Conservation (phyloP, 2,888 invertebrate genomes). For the Epistrophe grossulariae region DNA sequence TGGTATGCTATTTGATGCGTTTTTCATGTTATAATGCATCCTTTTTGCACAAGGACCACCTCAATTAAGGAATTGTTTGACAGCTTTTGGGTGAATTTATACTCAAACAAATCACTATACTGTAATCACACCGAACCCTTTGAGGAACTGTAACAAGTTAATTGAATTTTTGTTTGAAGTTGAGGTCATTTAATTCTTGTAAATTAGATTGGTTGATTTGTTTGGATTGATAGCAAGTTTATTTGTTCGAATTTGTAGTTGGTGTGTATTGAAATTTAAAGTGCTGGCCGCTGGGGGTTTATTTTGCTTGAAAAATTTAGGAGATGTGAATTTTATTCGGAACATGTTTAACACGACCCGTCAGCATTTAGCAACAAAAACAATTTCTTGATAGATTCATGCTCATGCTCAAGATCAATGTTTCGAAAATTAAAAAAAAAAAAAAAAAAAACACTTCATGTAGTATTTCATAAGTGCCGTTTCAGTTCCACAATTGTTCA, state of each 20-base stretch:
- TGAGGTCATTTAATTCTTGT: not conserved
- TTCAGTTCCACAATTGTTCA: too few relatives aligned
- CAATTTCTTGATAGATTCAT: too few relatives aligned
- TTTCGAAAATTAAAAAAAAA: too few relatives aligned
- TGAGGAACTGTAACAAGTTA: conserved; percentile 41
- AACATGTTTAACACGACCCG: not conserved
- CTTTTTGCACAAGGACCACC: not conserved
- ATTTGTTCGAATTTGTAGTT: not conserved
- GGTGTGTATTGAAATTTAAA: not conserved
- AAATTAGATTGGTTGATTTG: not conserved
- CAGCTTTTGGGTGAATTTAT: not conserved
- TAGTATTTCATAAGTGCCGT: too few relatives aligned
- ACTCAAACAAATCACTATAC: conserved; percentile 22
- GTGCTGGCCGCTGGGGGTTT: not conserved
- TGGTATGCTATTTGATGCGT: not conserved
- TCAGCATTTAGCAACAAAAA: too few relatives aligned
- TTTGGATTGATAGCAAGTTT: not conserved
- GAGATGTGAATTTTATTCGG: not conserved
- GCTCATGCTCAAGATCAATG: too few relatives aligned
- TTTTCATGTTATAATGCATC: not conserved
- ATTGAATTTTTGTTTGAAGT: conserved; percentile 45
- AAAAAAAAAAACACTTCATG: too few relatives aligned
- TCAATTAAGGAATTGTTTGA: not conserved
- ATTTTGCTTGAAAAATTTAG: not conserved
- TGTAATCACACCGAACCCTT: conserved; percentile 32